Percentiles rank a stretch among this genome's conserved stretches.
Conservation (phyloP, 2,888 invertebrate species). For the Lucinisca nassula region DNA sequence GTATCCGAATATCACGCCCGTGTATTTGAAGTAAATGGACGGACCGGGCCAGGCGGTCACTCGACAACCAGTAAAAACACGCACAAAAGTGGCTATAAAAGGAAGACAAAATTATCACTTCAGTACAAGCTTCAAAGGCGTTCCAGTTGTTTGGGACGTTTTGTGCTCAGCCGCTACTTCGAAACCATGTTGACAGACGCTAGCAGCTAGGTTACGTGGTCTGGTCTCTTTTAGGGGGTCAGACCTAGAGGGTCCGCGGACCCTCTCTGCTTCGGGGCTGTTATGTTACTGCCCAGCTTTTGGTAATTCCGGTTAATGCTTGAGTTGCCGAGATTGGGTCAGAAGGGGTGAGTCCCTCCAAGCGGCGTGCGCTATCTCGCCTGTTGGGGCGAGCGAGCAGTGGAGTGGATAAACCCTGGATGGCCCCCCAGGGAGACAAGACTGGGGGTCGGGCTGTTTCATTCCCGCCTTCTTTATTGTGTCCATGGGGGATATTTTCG, state of each 20-base stretch:
- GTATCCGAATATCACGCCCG: background rate
- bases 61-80: background rate
- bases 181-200: background rate
- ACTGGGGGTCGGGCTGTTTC: constrained; percentile 6
- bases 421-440: constrained; percentile 39
- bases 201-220: constrained; percentile 13
- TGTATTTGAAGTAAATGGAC: background rate
- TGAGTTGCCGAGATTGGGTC: constrained; percentile 13
- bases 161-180: background rate
- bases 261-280: constrained; percentile 39
- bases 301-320: constrained; percentile 1
- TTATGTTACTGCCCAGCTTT: constrained; percentile 34
- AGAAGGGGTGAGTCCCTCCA: constrained; percentile 22
- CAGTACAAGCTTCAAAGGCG: background rate
- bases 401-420: constrained; percentile 18
- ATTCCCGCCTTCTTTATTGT: constrained; percentile 18
- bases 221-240: constrained; percentile 31
- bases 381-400: constrained; percentile 17
- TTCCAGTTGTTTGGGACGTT: background rate
- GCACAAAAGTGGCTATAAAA: background rate
- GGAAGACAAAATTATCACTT: background rate
- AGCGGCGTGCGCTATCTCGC: constrained; percentile 46
- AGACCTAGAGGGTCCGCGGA: constrained; percentile 41
- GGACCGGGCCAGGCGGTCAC: background rate
- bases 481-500: constrained; percentile 11